Evolutionary conservation across 2,888 invertebrate species (phyloP).

Genomic region (Idaea straminata): DNA sequence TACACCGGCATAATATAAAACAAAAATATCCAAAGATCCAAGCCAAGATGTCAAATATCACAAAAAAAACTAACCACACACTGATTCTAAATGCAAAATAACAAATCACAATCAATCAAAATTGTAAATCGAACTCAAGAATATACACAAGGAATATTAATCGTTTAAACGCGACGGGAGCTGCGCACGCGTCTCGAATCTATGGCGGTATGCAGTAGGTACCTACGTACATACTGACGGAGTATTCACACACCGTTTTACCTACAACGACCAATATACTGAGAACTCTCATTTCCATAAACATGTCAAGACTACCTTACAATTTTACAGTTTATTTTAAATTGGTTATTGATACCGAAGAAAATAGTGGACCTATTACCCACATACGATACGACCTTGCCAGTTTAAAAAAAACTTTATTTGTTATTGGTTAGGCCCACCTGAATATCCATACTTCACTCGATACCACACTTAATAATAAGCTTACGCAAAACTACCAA

Average conservation of each 20-base stretch:
- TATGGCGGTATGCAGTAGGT: slow-evolving; percentile 58
- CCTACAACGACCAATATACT: slow-evolving; percentile 40
- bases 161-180: slow-evolving; percentile 37
- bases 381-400: slow-evolving; percentile 33
- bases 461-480: not conserved
- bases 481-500: too few relatives aligned
- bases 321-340: slow-evolving; percentile 1
- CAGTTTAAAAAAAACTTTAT: not conserved
- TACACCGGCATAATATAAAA: slow-evolving; percentile 3
- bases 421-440: not conserved
- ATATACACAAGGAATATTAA: slow-evolving; percentile 31
- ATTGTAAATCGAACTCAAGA: slow-evolving; percentile 28
- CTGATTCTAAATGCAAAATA: slow-evolving; percentile 20
- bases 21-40: slow-evolving; percentile 11
- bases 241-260: not conserved
- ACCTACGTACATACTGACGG: slow-evolving; percentile 42
- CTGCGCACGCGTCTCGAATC: slow-evolving; percentile 58
- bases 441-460: not conserved
- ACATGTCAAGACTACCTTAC: slow-evolving; percentile 3
- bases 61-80: slow-evolving; percentile 19
- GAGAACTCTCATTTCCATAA: slow-evolving; percentile 32
- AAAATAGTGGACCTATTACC: not conserved
- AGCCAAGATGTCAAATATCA: slow-evolving; percentile 23
- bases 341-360: slow-evolving; percentile 1
- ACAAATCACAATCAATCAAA: slow-evolving; percentile 19